phyloP scores from a whole-genome alignment of 2,797 vertebrate genomes.

The Chaenodraco wilsoni region DNA sequence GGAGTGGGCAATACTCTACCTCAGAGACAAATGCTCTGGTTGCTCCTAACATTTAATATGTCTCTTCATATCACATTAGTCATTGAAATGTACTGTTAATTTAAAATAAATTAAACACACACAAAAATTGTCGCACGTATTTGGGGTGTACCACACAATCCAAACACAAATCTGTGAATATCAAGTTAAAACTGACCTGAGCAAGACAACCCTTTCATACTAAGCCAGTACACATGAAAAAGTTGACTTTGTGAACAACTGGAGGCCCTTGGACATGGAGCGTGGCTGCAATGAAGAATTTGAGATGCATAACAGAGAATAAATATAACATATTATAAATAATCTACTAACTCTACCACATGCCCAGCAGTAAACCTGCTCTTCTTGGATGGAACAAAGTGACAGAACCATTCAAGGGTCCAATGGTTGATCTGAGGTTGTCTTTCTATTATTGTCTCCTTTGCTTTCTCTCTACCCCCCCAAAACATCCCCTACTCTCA shows the following conservation, averaged over 20 bases:
- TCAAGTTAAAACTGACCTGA: not conserved
- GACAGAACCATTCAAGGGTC: constrained; percentile 33
- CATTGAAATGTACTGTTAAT: too few relatives aligned
- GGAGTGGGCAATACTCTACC: too few relatives aligned
- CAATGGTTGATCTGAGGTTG: constrained; percentile 46
- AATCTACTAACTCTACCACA: constrained; percentile 37
- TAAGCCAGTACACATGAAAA: not conserved
- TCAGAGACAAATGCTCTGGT: too few relatives aligned
- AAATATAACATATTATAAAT: constrained; percentile 47
- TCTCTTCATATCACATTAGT: too few relatives aligned
- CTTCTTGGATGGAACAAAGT: constrained; percentile 37
- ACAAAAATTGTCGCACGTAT: too few relatives aligned
- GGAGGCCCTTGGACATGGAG: constrained; percentile 16
- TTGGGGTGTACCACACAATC: too few relatives aligned
- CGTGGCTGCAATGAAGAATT: constrained; percentile 29
- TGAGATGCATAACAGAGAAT: constrained; percentile 38
- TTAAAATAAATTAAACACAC: too few relatives aligned
- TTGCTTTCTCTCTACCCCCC: constrained; percentile 16
- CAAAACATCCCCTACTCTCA: constrained; percentile 40
- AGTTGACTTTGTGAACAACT: constrained; percentile 5
- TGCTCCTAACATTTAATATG: too few relatives aligned
- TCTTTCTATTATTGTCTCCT: constrained; percentile 38
- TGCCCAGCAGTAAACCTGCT: constrained; percentile 21
- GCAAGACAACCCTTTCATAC: not conserved
- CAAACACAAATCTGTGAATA: not conserved